Conservation (phyloP, 2,797 vertebrate genomes). For the Sebastes alutus region DNA sequence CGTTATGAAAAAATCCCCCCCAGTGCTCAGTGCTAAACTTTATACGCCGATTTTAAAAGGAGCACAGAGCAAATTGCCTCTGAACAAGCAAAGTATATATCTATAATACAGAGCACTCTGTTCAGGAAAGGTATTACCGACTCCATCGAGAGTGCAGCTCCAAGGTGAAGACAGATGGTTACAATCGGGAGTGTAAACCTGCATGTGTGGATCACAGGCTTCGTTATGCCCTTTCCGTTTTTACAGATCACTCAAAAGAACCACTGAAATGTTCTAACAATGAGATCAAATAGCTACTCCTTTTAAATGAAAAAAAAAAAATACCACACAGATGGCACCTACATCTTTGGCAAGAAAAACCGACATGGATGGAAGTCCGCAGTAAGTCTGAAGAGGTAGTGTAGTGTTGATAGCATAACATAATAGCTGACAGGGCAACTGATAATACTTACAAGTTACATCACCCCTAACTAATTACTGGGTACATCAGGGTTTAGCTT, state of each 20-base stretch:
- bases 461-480: not conserved
- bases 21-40: not conserved
- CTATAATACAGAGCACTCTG: slow-evolving; percentile 23
- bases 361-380: not conserved
- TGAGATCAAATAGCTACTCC: not conserved
- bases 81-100: slow-evolving; percentile 10
- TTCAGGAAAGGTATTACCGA: not conserved
- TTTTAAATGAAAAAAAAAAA: not conserved
- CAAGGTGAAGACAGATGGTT: slow-evolving; percentile 32
- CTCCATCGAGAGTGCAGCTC: not conserved
- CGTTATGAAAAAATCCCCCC: not conserved
- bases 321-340: not conserved
- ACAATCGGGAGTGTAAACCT: not conserved
- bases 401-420: not conserved
- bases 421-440: too few species aligned
- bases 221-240: not conserved
- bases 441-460: not conserved
- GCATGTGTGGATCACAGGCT: not conserved
- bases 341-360: not conserved
- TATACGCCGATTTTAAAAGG: not conserved
- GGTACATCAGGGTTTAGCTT: too few species aligned
- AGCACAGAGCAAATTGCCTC: not conserved
- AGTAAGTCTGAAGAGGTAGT: not conserved
- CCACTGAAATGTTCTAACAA: not conserved
- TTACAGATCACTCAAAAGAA: not conserved